phyloP scores from a whole-genome alignment of 1,140 invertebrate species.

The Zaprionus ornatus region DNA sequence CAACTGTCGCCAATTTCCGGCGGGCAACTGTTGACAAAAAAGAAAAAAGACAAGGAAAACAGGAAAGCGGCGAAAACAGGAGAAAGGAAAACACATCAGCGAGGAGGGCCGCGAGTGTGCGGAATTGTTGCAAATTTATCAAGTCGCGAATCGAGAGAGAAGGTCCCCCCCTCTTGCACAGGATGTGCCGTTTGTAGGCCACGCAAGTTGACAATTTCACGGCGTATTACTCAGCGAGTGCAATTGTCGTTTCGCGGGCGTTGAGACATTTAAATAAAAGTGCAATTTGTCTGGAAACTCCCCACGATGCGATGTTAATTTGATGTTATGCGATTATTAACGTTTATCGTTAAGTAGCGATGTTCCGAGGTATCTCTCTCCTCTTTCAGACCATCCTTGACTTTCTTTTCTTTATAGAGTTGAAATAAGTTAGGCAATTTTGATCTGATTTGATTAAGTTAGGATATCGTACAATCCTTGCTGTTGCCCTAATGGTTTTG shows the following conservation, averaged over 20 bases:
- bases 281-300: conserved; percentile 63
- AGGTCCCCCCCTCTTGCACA: not conserved
- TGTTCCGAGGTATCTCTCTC: not conserved
- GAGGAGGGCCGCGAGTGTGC: conserved; percentile 62
- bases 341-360: conserved; percentile 28
- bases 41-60: conserved; percentile 37
- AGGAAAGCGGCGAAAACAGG: conserved; percentile 17
- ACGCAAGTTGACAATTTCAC: conserved; percentile 66
- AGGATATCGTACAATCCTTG: not conserved
- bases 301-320: conserved; percentile 61
- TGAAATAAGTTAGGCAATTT: not conserved
- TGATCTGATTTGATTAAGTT: not conserved
- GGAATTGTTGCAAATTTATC: conserved; percentile 78
- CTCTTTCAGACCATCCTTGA: not conserved
- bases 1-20: conserved; percentile 75
- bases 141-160: conserved; percentile 63
- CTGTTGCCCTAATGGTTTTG: not conserved
- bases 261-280: conserved; percentile 74
- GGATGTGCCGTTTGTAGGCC: not conserved
- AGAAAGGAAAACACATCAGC: conserved; percentile 9
- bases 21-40: conserved; percentile 44
- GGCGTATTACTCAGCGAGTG: conserved; percentile 65
- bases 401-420: not conserved
- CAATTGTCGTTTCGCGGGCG: conserved; percentile 47
- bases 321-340: conserved; percentile 69